phyloP scores from a whole-genome alignment of 92 coral and sea anemone species.

The Palythoa grandis region DNA sequence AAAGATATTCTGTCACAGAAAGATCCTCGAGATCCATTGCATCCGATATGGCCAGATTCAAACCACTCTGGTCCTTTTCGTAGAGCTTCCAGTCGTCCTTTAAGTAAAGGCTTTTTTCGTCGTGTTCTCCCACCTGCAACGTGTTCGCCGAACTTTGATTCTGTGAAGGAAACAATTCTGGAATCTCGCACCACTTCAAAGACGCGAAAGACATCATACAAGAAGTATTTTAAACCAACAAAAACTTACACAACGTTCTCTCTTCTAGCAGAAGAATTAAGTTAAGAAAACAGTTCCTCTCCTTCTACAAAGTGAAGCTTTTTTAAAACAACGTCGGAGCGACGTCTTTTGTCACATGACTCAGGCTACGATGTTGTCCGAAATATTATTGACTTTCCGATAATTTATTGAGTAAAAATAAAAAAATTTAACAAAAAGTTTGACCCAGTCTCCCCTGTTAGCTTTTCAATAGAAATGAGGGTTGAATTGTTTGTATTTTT shows the following conservation, averaged over 20 bases:
- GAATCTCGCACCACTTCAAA: conserved; percentile 40
- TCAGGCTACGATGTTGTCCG: conserved; percentile 1
- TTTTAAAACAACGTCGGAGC: conserved; percentile 13
- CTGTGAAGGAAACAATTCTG: conserved; percentile 38
- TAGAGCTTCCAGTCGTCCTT: conserved; percentile 42
- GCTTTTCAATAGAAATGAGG: conserved; percentile 34
- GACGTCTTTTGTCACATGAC: conserved; percentile 38
- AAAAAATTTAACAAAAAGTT: neutral
- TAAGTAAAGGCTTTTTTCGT: neutral
- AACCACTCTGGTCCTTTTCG: conserved; percentile 9
- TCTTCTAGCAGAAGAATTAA: neutral
- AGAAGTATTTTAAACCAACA: neutral
- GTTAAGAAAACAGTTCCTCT: neutral
- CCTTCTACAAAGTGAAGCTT: neutral
- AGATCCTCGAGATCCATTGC: conserved; percentile 68
- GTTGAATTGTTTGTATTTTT: conserved; percentile 5
- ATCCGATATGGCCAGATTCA: conserved; percentile 20
- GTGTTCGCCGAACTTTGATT: conserved; percentile 15
- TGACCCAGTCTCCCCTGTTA: neutral
- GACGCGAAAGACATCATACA: conserved; percentile 22
- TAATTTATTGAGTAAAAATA: neutral
- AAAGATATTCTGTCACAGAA: conserved; percentile 75
- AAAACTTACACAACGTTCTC: conserved; percentile 27
- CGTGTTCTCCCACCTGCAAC: neutral
- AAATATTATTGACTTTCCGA: neutral